Evolutionary conservation across 2,113 vertebrate species (phyloP), one percentile per base, ranked within the genome.

Genomic region (Nothobranchius kuhntae): DNA sequence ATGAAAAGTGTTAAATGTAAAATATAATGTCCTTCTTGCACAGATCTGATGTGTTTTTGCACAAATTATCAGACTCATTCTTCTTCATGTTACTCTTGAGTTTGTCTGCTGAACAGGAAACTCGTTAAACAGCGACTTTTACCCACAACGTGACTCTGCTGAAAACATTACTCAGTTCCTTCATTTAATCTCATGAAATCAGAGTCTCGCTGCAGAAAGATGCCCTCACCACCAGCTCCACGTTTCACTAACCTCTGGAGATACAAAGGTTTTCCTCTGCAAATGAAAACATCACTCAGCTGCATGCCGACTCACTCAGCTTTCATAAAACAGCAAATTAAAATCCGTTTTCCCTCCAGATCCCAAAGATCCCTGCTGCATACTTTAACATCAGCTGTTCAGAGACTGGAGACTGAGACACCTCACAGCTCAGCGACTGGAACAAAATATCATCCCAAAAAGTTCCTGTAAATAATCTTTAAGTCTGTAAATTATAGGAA

Each of bases 211-310:
- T 48, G 65, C 10, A 36, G 53, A 75, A 61, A 48, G 40, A 13
- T 21, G 9, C 45, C 42, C 50, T 72, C 59, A 24, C 36, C 51
- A 6, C 30, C 61, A 11, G 14, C 65, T 44, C 10, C 46, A 36
- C 2, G 60, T 65, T 0, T 60, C 44, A 1, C 36, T 53, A 50
- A 55, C 35, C 71, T 65, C 69, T 24, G 1, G 17, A 21, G 47
- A 26, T 50, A 50, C 45, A 58, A 60, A 57, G 54, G 56, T 64
- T 47, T 66, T 68, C 44, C 26, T 13, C 47, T 11, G 38, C 40
- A 13, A 53, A 61, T 62, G 71, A 65, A 84, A 79, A 60, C 68
- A 73, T 85, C 66, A 55, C 62, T 85, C 69, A 26, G 35, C 71
- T 61, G 30, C 30, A 4, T 4, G 30, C 30, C 30, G 30, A 30